phyloP scores from a whole-genome alignment of 1,140 invertebrate genomes.

The Pinna nobilis region DNA sequence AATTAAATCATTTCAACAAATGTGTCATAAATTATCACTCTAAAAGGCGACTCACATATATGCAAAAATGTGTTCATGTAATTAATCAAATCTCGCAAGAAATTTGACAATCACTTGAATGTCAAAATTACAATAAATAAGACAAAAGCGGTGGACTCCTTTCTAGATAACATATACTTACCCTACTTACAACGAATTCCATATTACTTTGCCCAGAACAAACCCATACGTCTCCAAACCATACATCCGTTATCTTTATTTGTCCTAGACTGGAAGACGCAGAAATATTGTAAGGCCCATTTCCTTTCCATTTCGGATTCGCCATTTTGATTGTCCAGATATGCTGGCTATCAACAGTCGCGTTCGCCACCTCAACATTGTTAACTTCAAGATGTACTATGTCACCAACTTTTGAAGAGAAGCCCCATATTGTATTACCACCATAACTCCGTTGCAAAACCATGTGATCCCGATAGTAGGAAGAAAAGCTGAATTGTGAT shows the following conservation, averaged over 20 bases:
- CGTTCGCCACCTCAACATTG: conserved; percentile 10
- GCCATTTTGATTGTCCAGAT: conserved; percentile 43
- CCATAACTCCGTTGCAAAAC: conserved; percentile 61
- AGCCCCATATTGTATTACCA: conserved; percentile 61
- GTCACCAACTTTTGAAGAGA: conserved; percentile 43
- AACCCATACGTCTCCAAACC: conserved; percentile 70
- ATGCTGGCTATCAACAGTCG: conserved; percentile 12
- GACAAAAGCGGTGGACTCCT: too few relatives aligned
- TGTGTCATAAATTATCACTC: too few relatives aligned
- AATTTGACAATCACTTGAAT: too few relatives aligned
- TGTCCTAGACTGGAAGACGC: conserved; percentile 39
- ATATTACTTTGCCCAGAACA: conserved; percentile 73
- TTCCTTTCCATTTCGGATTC: conserved; percentile 5
- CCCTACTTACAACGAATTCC: conserved; percentile 52
- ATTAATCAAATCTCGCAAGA: too few relatives aligned
- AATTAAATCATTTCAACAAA: too few relatives aligned
- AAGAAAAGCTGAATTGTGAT: conserved; percentile 45
- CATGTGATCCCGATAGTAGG: conserved; percentile 64
- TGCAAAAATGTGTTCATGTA: too few relatives aligned
- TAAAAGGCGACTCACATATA: too few relatives aligned
- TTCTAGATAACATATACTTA: too few relatives aligned
- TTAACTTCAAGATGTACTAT: conserved; percentile 37
- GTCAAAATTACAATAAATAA: too few relatives aligned
- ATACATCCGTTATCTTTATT: conserved; percentile 54
- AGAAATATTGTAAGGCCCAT: conserved; percentile 37